Base-by-base conservation (phyloP, 1,140 invertebrate genomes). In the Philopotamus ludificatus region DNA sequence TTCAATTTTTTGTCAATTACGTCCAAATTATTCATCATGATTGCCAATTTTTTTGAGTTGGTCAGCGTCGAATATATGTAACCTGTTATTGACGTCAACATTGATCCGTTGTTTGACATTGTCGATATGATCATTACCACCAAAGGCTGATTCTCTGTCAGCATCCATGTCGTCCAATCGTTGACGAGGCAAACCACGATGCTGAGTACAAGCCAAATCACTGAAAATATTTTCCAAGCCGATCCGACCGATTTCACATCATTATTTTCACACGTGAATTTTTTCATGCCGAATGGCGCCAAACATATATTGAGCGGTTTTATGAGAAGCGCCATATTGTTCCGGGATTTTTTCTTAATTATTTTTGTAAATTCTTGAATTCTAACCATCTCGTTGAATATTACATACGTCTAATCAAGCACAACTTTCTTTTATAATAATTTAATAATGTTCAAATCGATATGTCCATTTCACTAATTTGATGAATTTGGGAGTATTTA, bases 1-100 rank as follows among this genome's bases (percentile, higher is more conserved):
- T 15, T 21, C 0, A 63, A 39, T 18, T 63, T 63, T 45, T 18
- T 26, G 22, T 63, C 60, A n/a, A 62, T 50, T 21, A 22, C 41
- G 2, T 39, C n/a, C 0, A 62, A 16, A 22, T 62, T 53, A 1
- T 50, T 22, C 7, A 62, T 51, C 60, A 62, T 51, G 16, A 34
- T 51, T 21, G 18, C n/a, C 18, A 51, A 39, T 7, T 62, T 50
- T 41, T 62, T 50, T 12, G 60, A 51, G 20, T 44, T 51, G 3
- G 20, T 34, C 28, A 62, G 41, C 3, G 58, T 41, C 2, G 60
- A 62, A n/a, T 21, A 39, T 12, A 62, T 28, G 10, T 39, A 34
- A 16, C 26, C 49, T 12, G 21, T n/a, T 12, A 18, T 10, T 20
- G 45, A 28, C n/a, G 45, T 53, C 28, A 62, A 1, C 3, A 21